Base-by-base conservation (phyloP, 2,797 vertebrate species). In the Pampus argenteus region DNA sequence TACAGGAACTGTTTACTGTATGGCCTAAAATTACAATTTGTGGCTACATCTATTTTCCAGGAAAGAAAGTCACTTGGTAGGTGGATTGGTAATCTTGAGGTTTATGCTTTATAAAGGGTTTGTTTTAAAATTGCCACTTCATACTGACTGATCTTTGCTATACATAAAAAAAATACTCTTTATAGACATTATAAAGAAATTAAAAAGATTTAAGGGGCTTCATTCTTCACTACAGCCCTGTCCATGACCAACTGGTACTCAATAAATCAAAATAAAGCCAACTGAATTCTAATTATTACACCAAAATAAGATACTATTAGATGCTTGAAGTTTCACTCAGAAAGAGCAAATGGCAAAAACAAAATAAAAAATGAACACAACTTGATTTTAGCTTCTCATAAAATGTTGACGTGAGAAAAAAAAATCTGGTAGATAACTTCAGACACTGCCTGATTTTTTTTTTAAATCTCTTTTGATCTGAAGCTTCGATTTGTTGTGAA, bases 161-260 rank as follows among this genome's bases (percentile, higher is more conserved):
- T 83, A 78, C 82, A 84, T 84, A 66, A 63, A 48, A 22, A 79
- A 75, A 77, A 76, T 38, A 78, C 40, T 18, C 17, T 18, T 36
- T 44, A 82, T 69, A 34, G 29, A 76, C 72, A 64, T 72, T 76
- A 54, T 66, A 60, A 79, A 84, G 78, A 79, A 75, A 74, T 82
- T 58, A 78, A 76, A 69, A 75, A 81, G 76, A 85, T 85, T 88
- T 87, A 82, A 72, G 61, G 61, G 49, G 18, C 81, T 87, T 85
- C 50, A 79, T 71, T 76, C 60, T 56, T 64, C 65, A 75, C 72
- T 73, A 67, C 72, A 69, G 72, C 20, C 58, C 77, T 79, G 74
- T 88, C 75, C 84, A 66, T 67, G 79, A 81, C 77, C 82, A 84
- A 82, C 82, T 88, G 85, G 80, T 88, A 44, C 60, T 62, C 64